phyloP scores from a whole-genome alignment of 2,797 vertebrate species.

The Propithecus perrieri region DNA sequence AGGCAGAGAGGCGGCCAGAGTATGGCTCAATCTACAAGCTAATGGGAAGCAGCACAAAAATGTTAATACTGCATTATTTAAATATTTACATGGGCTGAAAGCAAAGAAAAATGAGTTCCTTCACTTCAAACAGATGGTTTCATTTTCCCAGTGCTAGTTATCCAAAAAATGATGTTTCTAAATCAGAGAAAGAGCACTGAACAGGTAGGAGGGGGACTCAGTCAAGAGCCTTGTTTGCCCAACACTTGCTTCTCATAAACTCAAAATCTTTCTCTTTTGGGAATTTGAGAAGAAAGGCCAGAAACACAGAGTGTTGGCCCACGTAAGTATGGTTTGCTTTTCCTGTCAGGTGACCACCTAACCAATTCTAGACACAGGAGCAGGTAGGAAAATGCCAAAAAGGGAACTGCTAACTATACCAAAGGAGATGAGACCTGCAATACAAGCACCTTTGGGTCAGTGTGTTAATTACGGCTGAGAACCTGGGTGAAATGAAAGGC shows the following conservation, averaged over 20 bases:
- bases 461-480: slow-evolving; percentile 20
- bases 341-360: slow-evolving; percentile 9
- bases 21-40: slow-evolving; percentile 74
- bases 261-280: not conserved
- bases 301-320: slow-evolving; percentile 7
- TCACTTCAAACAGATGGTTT: slow-evolving; percentile 62
- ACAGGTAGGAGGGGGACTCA: slow-evolving; percentile 43
- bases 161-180: not conserved
- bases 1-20: slow-evolving; percentile 54
- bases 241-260: not conserved
- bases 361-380: slow-evolving; percentile 9
- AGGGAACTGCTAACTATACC: not conserved
- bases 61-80: slow-evolving; percentile 79
- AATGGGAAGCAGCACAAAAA: slow-evolving; percentile 78
- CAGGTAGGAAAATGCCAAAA: not conserved
- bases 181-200: not conserved
- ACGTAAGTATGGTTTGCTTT: not conserved
- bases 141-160: slow-evolving; percentile 67
- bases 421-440: slow-evolving; percentile 14
- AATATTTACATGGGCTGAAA: slow-evolving; percentile 82
- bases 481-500: slow-evolving; percentile 10
- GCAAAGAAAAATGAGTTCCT: slow-evolving; percentile 79
- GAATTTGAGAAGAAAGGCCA: slow-evolving; percentile 14
- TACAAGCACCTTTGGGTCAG: slow-evolving; percentile 51
- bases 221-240: not conserved